Base-by-base conservation (phyloP, 2,113 vertebrate species). In the Elephas maximus region DNA sequence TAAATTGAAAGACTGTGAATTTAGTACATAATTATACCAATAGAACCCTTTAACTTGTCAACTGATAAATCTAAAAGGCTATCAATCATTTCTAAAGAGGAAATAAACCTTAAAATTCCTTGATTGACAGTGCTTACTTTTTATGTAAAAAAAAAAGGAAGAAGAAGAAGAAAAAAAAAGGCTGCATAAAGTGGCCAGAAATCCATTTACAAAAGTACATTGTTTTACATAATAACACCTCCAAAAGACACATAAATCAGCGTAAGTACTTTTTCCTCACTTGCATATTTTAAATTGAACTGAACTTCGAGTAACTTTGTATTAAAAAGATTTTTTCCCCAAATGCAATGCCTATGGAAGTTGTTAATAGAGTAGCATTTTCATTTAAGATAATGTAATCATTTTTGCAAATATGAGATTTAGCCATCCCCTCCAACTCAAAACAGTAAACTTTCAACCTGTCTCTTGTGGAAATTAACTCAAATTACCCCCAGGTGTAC, bases 41-140 rank as follows among this genome's bases (percentile, higher is more conserved):
- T 99, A 99, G 99, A 99, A 99, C 98, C 98, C 99, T 99, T 99
- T 99, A 99, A 99, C 99, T 99, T 99, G 99, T 99, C 99, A 99
- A 99, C 99, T 98, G 98, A 98, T 98, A 99, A 99, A 99, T 99
- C 99, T 99, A 99, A 99, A 99, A 99, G 99, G 99, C 99, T 99
- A 99, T 99, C 99, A 99, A 99, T 99, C 99, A 99, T 99, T 99
- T 98, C 98, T 98, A 98, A 98, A 98, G 98, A 99, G 98, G 99
- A 99, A 99, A 99, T 99, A 99, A 99, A 99, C 98, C 99, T 99
- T 99, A 99, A 99, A 99, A 99, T 98, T 99, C 98, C 98, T 98
- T 99, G 99, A 99, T 99, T 99, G 99, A 99, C 99, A 99, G 98
- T 98, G 98, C 98, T 99, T 99, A 99, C 98, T 99, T 99, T 99